Evolutionary conservation across 2,113 vertebrate genomes (phyloP).

Genomic region (Dasyprocta punctata): DNA sequence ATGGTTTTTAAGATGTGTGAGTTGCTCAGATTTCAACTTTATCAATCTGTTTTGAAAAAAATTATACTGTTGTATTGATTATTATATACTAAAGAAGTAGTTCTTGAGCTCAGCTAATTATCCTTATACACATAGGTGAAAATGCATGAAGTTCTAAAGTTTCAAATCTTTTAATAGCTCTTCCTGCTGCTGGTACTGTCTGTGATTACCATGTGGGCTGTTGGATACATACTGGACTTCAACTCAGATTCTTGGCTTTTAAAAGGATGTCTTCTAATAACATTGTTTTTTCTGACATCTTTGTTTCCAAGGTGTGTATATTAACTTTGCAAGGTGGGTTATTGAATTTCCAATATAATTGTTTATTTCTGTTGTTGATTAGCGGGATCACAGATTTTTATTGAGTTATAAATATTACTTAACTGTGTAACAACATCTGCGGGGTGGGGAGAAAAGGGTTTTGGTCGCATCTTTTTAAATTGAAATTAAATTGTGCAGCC

Average conservation of each 20-base stretch:
- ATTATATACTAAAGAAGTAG: neutral
- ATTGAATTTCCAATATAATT: slow-evolving; percentile 6
- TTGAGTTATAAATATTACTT: neutral
- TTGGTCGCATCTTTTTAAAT: neutral
- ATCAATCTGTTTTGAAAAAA: slow-evolving; percentile 31
- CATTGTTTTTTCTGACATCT: slow-evolving; percentile 87
- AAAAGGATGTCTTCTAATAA: slow-evolving; percentile 92
- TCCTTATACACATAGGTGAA: slow-evolving; percentile 5
- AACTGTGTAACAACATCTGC: neutral
- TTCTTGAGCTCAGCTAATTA: neutral
- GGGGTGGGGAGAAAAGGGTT: neutral
- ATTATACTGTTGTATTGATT: slow-evolving; percentile 18
- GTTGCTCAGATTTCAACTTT: slow-evolving; percentile 31
- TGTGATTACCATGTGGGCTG: slow-evolving; percentile 86
- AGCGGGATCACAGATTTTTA: slow-evolving; percentile 17
- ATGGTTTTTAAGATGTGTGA: slow-evolving; percentile 9
- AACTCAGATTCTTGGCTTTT: slow-evolving; percentile 97
- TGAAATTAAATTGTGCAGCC: slow-evolving; percentile 1
- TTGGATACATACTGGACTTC: slow-evolving; percentile 91
- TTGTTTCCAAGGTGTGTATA: slow-evolving; percentile 90
- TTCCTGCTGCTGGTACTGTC: slow-evolving; percentile 88
- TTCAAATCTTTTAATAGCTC: slow-evolving; percentile 80
- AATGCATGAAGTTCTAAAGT: slow-evolving; percentile 60
- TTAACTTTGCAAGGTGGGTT: slow-evolving; percentile 64
- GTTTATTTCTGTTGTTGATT: slow-evolving; percentile 41